Conservation (phyloP, 2,888 invertebrate species). For the Oeneis ivallda region DNA sequence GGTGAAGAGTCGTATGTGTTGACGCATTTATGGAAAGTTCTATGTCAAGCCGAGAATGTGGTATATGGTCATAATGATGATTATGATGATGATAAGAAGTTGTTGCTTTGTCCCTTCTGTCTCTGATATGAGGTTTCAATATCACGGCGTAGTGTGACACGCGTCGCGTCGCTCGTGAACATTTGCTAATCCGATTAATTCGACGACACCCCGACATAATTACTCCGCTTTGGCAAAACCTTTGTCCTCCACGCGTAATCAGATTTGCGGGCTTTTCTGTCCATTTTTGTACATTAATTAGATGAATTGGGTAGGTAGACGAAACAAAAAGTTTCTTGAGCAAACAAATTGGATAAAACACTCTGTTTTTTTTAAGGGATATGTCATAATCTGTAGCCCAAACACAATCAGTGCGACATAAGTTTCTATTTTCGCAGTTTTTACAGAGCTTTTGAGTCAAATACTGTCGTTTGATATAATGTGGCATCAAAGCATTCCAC, state of each 20-base stretch:
- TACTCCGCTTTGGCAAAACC: conserved; percentile 37
- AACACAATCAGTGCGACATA: no score
- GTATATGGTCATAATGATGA: no score
- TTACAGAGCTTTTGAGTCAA: no score
- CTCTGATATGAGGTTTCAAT: background rate
- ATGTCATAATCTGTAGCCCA: no score
- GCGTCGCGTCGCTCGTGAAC: conserved; percentile 28
- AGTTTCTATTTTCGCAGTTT: no score
- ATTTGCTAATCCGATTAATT: conserved; percentile 40
- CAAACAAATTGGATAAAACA: conserved; percentile 1
- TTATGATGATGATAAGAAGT: no score
- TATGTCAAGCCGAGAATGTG: no score
- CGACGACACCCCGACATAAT: conserved; percentile 37
- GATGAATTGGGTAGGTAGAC: conserved; percentile 6
- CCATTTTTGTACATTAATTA: conserved; percentile 19
- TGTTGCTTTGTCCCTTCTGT: background rate
- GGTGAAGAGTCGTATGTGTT: no score
- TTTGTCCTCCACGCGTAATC: conserved; percentile 31
- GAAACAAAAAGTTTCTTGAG: background rate
- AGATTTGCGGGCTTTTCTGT: conserved; percentile 28
- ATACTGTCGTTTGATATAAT: no score
- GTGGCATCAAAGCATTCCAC: no score
- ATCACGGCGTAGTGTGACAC: conserved; percentile 15
- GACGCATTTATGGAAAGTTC: no score
- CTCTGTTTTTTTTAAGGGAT: background rate